Base-by-base conservation (phyloP, 2,113 vertebrate species). In the Melospiza georgiana region DNA sequence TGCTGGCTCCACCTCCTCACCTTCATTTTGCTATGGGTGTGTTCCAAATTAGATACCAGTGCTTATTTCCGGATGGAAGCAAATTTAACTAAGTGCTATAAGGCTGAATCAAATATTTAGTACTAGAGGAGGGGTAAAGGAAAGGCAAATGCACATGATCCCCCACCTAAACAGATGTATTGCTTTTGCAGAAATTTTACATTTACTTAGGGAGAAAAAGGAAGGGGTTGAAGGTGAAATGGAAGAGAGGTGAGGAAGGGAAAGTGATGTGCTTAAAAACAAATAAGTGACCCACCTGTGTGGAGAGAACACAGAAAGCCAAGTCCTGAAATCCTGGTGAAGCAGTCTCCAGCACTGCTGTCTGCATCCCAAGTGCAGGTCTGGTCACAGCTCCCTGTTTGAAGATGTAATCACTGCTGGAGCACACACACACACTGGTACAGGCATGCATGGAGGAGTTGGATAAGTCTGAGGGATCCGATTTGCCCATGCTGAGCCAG, bases 331-430 rank as follows among this genome's bases (percentile, higher is more conserved):
- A 54, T 74, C 46, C 55, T 75, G 59, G 27, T 84, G 88, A 48
- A 82, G 57, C 52, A 91, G 87, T 72, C 87, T 90, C 31, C 57
- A 37, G 84, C n/a, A 15, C 19, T 91, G 73, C 87, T 75, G 57
- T 58, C 37, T 87, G 73, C 59, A 75, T 84, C 91, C 82, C 72
- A 30, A 52, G 68, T 75, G 75, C 95, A 95, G 91, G 93, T 90
- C 89, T 94, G 91, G 74, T 95, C 93, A 91, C 78, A 93, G 82
- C 82, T 96, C 96, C 65, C 49, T 57, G 57, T 55, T 88, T 67
- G 89, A 84, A 95, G 96, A 94, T 94, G 92, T 94, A 96, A 95
- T 96, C 82, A 10, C 52, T 83, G 19, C 24, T 21, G 57, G 66
- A 86, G 83, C 76, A 74, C 8, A 2, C 76, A 74, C 8, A 2